Conservation (phyloP, 2,888 invertebrate genomes). For the Dromius quadrimaculatus region DNA sequence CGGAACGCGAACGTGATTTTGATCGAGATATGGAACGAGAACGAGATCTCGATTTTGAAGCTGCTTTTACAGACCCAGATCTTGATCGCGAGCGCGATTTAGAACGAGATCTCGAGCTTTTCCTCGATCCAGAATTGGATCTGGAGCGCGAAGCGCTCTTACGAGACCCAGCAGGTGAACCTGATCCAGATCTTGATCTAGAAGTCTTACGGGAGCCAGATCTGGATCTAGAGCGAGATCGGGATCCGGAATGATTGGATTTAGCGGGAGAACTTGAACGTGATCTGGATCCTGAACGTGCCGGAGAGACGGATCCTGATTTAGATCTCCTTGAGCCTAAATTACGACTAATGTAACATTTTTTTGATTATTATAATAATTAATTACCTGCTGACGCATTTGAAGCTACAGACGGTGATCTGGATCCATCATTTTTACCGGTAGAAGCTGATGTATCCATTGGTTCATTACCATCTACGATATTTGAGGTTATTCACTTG, state of each 20-base stretch:
- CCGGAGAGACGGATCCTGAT: constrained; percentile 58
- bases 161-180: constrained; percentile 61
- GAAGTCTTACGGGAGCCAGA: constrained; percentile 59
- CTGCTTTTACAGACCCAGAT: constrained; percentile 62
- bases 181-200: constrained; percentile 56
- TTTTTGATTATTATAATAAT: neutral
- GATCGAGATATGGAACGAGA: constrained; percentile 54
- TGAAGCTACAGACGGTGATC: constrained; percentile 59
- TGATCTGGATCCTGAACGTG: constrained; percentile 57
- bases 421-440: constrained; percentile 54
- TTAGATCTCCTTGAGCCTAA: constrained; percentile 56
- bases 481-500: constrained; percentile 5
- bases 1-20: constrained; percentile 57
- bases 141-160: constrained; percentile 58
- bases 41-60: constrained; percentile 61
- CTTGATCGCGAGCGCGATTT: constrained; percentile 53
- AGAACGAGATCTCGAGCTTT: constrained; percentile 56
- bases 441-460: constrained; percentile 44
- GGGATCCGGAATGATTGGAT: constrained; percentile 59
- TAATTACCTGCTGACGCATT: constrained; percentile 55
- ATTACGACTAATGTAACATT: neutral
- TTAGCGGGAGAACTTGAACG: constrained; percentile 57
- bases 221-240: constrained; percentile 58
- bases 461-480: constrained; percentile 35
- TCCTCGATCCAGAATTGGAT: constrained; percentile 59